A percentile compares a stretch with the other conserved stretches of the same genome.
phyloP scores from a whole-genome alignment of 2,113 vertebrate species.

The Forbesichthys agassizii region DNA sequence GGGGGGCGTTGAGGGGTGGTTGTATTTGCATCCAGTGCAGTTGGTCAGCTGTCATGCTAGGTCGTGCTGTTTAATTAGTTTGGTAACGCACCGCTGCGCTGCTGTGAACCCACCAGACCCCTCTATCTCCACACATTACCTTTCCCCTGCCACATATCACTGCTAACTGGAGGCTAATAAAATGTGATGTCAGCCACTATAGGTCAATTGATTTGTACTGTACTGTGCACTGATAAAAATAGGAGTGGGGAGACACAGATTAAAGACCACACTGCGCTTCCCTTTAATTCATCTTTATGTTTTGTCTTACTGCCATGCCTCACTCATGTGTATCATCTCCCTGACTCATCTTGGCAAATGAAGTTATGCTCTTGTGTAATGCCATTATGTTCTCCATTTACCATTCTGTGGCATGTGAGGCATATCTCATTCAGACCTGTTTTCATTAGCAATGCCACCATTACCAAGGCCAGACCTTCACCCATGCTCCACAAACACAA shows the following conservation, averaged over 20 bases:
- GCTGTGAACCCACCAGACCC: constrained; percentile 64
- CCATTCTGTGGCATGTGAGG: constrained; percentile 21
- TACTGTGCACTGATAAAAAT: constrained; percentile 58
- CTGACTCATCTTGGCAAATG: constrained; percentile 27
- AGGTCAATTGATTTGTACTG: constrained; percentile 75
- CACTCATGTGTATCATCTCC: constrained; percentile 3
- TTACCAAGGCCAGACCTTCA: constrained; percentile 12
- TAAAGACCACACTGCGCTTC: not conserved
- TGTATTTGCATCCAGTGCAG: constrained; percentile 1
- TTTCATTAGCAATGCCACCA: constrained; percentile 12
- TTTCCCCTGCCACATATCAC: constrained; percentile 35
- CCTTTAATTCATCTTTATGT: not conserved
- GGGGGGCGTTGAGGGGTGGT: not conserved
- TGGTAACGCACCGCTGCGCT: constrained; percentile 70
- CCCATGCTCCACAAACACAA: not conserved
- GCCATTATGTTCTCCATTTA: constrained; percentile 31
- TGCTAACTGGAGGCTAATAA: constrained; percentile 79
- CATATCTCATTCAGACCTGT: not conserved
- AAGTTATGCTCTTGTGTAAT: constrained; percentile 25
- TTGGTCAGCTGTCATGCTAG: constrained; percentile 43
- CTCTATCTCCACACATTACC: constrained; percentile 52
- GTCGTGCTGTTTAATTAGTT: constrained; percentile 72
- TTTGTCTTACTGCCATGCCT: not conserved
- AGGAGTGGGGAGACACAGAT: constrained; percentile 27
- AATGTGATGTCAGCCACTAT: constrained; percentile 75